A percentile compares a stretch with the other conserved stretches of the same genome.
Evolutionary conservation across 2,113 vertebrate species (phyloP).

Genomic region (Salminus brasiliensis): DNA sequence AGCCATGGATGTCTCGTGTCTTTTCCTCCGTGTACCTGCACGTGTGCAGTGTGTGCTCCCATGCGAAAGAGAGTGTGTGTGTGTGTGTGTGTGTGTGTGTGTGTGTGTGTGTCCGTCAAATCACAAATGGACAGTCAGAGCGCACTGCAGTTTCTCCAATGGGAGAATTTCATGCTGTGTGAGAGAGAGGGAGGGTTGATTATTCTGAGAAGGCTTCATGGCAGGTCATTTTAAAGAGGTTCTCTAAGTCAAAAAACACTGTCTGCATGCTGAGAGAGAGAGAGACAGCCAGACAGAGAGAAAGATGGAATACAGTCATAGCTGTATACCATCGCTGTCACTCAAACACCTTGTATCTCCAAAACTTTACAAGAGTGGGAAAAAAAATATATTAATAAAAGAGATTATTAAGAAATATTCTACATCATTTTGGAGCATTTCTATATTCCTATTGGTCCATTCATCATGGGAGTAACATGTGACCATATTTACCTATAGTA

Average conservation of each 20-base stretch:
- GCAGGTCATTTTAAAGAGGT: background rate
- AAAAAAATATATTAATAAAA: no score
- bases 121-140: background rate
- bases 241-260: background rate
- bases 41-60: no score
- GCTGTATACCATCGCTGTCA: no score
- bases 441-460: no score
- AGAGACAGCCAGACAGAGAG: background rate
- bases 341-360: no score
- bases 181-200: background rate
- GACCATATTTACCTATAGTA: no score
- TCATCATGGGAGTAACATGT: no score
- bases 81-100: constrained; percentile 11
- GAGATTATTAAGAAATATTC: no score
- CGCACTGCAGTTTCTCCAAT: background rate
- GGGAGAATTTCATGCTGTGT: background rate
- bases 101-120: background rate
- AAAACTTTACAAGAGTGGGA: no score
- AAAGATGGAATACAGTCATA: no score
- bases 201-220: constrained; percentile 11
- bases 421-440: no score
- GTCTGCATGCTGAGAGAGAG: constrained; percentile 1
- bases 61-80: background rate
- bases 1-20: constrained; percentile 25
- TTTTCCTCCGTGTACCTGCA: background rate